Evolutionary conservation across 2,113 vertebrate genomes (phyloP), one percentile per base, ranked within the genome.

Genomic region (Onychostoma macrolepis): DNA sequence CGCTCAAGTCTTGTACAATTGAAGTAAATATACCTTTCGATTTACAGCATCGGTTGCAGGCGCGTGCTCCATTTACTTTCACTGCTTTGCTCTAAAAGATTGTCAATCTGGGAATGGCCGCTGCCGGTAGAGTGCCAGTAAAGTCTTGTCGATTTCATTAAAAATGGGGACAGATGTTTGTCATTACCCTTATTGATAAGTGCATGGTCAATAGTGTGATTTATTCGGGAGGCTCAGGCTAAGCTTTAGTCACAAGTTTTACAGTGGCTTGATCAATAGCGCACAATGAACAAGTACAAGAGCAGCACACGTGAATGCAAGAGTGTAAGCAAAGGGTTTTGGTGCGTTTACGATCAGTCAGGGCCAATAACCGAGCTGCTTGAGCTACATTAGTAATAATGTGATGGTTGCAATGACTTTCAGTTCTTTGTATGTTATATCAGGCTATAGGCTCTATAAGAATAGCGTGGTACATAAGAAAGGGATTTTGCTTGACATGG

Each of bases 101-200:
- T 93, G 93, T 84, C 90, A 93, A 94, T 94, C 92, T 93, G 91
- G 93, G 91, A 92, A 90, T 91, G 92, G 91, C 92, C 89, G 74
- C 85, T 87, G 84, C 89, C 92, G 89, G 89, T 85, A 87, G 69
- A 50, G 86, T 90, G 93, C 92, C 94, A 93, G 93, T 86, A 93
- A 92, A 93, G 84, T 91, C 90, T 90, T 92, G 93, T 95, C 94
- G 93, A 95, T 95, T 92, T 92, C 91, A 95, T 94, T 95, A 94
- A 94, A 94, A 93, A 92, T 93, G 93, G 91, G 93, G 92, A 94
- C 94, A 94, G 94, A 94, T 94, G 93, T 95, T 95, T 95, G 94
- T 95, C 94, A 95, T 95, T 95, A 94, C 93, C 93, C 92, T 93
- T 95, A 95, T 95, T 95, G 94, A 95, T 95, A 95, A 93, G 91